phyloP scores from a whole-genome alignment of 2,888 invertebrate species.

The Drosophila sordidula region DNA sequence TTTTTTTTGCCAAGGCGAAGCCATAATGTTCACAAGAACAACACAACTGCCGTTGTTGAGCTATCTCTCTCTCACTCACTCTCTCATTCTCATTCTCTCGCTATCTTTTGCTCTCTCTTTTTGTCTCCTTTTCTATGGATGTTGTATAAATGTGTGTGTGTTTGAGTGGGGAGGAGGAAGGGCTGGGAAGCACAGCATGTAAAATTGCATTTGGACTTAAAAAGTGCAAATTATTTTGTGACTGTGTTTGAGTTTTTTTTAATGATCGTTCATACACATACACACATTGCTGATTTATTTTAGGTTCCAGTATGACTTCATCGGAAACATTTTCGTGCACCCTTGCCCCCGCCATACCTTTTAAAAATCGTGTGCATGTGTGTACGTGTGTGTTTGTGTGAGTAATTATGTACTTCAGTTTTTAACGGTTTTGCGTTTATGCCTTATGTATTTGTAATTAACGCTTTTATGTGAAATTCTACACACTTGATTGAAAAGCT shows the following conservation, averaged over 20 bases:
- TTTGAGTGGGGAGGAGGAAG: conserved; percentile 16
- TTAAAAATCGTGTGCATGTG: conserved; percentile 3
- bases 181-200: conserved; percentile 34
- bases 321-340: conserved; percentile 56
- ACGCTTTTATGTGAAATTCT: conserved; percentile 71
- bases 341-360: conserved; percentile 23
- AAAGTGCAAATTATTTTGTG: conserved; percentile 71
- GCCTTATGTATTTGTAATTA: conserved; percentile 62
- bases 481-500: conserved; percentile 60
- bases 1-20: conserved; percentile 65
- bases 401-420: conserved; percentile 58
- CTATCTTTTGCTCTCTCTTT: conserved; percentile 12
- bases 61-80: conserved; percentile 33
- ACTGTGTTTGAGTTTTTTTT: conserved; percentile 47
- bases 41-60: conserved; percentile 66
- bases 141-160: conserved; percentile 13
- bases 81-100: conserved; percentile 24
- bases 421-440: conserved; percentile 56
- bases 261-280: conserved; percentile 62
- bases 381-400: conserved; percentile 15
- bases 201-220: conserved; percentile 69
- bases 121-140: conserved; percentile 43
- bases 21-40: conserved; percentile 74
- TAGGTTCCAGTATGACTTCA: conserved; percentile 76
- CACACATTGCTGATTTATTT: conserved; percentile 66